Conservation (phyloP, 92 coral and sea anemone genomes). For the Isaurus tuberculatus region DNA sequence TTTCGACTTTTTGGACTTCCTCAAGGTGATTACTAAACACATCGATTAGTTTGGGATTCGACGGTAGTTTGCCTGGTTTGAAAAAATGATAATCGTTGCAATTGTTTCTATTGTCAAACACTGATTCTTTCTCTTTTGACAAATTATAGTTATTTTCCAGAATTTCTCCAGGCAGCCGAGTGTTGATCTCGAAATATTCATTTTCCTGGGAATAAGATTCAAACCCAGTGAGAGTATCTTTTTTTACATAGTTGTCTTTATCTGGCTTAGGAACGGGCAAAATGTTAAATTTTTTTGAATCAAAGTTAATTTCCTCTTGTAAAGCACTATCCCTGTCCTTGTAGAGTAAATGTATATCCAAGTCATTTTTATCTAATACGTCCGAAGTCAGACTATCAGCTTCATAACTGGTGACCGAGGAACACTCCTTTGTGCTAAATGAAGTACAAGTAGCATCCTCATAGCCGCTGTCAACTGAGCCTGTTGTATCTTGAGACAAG, state of each 20-base stretch:
- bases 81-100: neutral
- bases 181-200: neutral
- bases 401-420: neutral
- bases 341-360: neutral
- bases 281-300: neutral
- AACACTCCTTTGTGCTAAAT: slow-evolving; percentile 6
- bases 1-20: slow-evolving; percentile 1
- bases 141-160: neutral
- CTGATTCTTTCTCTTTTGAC: neutral
- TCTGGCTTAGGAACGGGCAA: neutral
- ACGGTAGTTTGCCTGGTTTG: neutral
- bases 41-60: neutral
- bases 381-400: neutral
- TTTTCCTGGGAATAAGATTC: neutral
- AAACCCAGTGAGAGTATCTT: neutral
- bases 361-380: neutral
- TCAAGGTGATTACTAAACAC: neutral
- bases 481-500: slow-evolving; percentile 60
- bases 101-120: too few relatives aligned
- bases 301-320: neutral
- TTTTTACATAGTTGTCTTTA: neutral
- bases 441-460: slow-evolving; percentile 43
- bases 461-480: slow-evolving; percentile 76
- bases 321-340: neutral
- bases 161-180: neutral